Evolutionary conservation across 2,888 invertebrate genomes (phyloP), one percentile per base, ranked within the genome.

Genomic region (Heliconius aoede): DNA sequence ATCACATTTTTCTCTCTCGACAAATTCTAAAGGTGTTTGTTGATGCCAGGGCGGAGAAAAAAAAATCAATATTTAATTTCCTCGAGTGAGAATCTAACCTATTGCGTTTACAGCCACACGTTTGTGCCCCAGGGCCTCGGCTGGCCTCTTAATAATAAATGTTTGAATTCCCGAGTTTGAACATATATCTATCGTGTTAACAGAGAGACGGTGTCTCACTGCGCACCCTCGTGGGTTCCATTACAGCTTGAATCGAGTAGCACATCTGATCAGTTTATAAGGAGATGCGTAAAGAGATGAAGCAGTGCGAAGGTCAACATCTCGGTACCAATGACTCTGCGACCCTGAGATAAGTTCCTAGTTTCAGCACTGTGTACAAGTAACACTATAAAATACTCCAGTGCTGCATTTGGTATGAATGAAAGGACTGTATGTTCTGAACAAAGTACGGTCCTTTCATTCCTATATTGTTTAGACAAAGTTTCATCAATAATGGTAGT

Each of bases 241-340:
- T 18, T 32, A 32, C n/a, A 30, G 32, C 32, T 32, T 21, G 32
- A 58, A 30, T 58, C 18, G 60, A 46, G 65, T 72, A 67, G 24
- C 64, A 58, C 74, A n/a, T 84, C 83, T 85, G 79, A 26, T 28
- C 46, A 75, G 30, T 72, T 79, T 81, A 78, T 79, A 79, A n/a
- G 77, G 79, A 68, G 77, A 81, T 82, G 81, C 83, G 83, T 82
- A 84, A 83, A 80, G 82, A 87, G 86, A 85, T 84, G 88, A 83
- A 85, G 84, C 86, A 85, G 85, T 84, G 79, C 85, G 90, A 91
- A 91, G 91, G 91, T 90, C 88, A 85, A 77, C 85, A 80, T 85
- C 87, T 80, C 78, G 76, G 83, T 79, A 81, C 83, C 85, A 83
- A 81, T 82, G 84, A 84, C 83, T 83, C 83, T 77, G 69, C 82